phyloP scores from a whole-genome alignment of 1,140 invertebrate genomes.

The Drosophila nebulosa region DNA sequence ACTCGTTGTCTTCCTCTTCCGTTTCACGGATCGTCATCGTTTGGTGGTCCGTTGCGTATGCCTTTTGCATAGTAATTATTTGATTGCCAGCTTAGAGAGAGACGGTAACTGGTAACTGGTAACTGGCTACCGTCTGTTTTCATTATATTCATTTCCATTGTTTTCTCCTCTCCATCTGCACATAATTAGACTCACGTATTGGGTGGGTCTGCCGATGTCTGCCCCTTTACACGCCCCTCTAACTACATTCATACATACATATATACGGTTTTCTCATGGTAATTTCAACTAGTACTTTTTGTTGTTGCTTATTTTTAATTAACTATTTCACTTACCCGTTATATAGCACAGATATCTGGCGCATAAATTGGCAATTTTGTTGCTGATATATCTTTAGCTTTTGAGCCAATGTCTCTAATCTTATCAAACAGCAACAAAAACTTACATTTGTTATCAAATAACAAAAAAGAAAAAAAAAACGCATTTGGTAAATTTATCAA shows the following conservation, averaged over 20 bases:
- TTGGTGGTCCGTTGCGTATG: slow-evolving; percentile 30
- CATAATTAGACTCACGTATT: slow-evolving; percentile 66
- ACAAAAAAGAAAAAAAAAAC: no score
- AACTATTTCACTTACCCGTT: background rate
- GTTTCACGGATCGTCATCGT: slow-evolving; percentile 32
- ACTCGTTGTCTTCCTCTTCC: slow-evolving; percentile 37
- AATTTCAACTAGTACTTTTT: slow-evolving; percentile 18
- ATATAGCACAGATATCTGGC: background rate
- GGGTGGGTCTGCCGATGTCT: slow-evolving; percentile 29
- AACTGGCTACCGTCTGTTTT: slow-evolving; percentile 33
- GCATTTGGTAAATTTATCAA: background rate
- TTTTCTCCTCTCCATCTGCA: slow-evolving; percentile 24
- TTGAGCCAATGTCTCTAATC: background rate
- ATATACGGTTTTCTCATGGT: slow-evolving; percentile 22
- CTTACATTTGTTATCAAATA: background rate
- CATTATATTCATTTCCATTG: slow-evolving; percentile 23
- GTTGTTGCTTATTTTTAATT: slow-evolving; percentile 39
- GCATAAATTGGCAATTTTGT: background rate
- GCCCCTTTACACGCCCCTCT: slow-evolving; percentile 22
- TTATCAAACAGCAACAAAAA: background rate
- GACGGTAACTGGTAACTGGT: no score
- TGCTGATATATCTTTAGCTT: background rate
- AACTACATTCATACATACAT: no score
- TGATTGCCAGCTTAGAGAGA: slow-evolving; percentile 31
- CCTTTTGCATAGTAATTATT: slow-evolving; percentile 49